Base-by-base conservation (phyloP, 1,140 invertebrate genomes). In the Physella acuta region DNA sequence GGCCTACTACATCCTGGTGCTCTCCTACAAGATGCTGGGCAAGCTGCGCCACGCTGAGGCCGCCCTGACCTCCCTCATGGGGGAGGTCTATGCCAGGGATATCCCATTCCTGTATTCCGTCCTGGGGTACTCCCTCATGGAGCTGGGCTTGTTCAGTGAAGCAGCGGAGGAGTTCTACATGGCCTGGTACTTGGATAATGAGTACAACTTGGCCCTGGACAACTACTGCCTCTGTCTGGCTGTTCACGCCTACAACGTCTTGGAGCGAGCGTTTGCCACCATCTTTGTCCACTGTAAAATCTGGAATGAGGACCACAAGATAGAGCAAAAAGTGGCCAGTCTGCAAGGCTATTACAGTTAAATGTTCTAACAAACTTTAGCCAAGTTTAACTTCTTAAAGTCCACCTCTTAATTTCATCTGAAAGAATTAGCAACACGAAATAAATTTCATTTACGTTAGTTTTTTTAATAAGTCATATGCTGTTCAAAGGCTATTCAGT, bases 81-180 rank as follows among this genome's bases (percentile, higher is more conserved):
- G 76, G 24, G 79, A 80, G 56, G 78, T 78, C 0, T 78, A 78
- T 62, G 31, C 75, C 56, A 68, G 74, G 56, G 78, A 83, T 31
- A 75, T 76, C 37, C 79, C 81, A 24, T 74, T 81, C 36, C 72
- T 81, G 30, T 72, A 77, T 44, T 80, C 81, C 11, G 63, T 83
- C 26, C 75, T 83, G 0, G 81, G 81, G 3, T 79, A 82, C 70
- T 75, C 77, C 28, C 70, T 83, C 72, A 82, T 83, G 80, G 81
- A 83, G 65, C 51, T 82, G 55, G 73, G 70, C 3, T 65, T 82
- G 56, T 82, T 78, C 65, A 71, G 76, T 20, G 81, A 83, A 39
- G 81, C 81, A 1, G 77, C 79, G 2, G 66, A 70, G 33, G 75
- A 76, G 60, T 82, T 81, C 65, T 44, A 53, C n/a, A 76, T 72